Evolutionary conservation across 2,888 invertebrate species (phyloP), one percentile per base, ranked within the genome.

Genomic region (Parochlus steinenii): DNA sequence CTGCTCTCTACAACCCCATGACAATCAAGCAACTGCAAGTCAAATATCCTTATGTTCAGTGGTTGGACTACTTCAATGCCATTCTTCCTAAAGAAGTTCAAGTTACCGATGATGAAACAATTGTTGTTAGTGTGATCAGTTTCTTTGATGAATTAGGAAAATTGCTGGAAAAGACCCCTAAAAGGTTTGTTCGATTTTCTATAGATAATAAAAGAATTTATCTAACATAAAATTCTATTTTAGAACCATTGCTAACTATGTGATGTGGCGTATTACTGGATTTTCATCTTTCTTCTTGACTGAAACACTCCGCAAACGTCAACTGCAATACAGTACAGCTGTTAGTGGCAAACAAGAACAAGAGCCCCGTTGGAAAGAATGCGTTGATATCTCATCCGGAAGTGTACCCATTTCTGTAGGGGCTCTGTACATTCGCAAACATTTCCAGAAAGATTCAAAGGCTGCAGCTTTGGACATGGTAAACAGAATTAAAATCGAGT

Each of bases 291-390:
- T 77, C 3, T 90, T 85, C 54, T 61, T 92, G 41, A 78, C 74
- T 1, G 83, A 87, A 33, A 69, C 69, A 37, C 65, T 85, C 39
- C 68, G 87, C 4, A 73, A 77, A 34, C 64, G 85, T 1, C 85
- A 87, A 51, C 61, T 87, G 33, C 69, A 75, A 23, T 90, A 83
- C 56, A 75, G 77, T 34, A 80, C 83, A 1, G 75, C 75, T 0
- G 63, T 89, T 6, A 79, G 79, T 5, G 89, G 89, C 2, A 75
- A 77, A 53, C 81, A 82, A 0, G 85, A 85, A 52, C 64, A 82
- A 37, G 83, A 85, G 53, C 74, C 86, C 27, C 67, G 89, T 11
- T 90, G 90, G 90, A 87, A 87, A 62, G 86, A 89, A 53, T 90
- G 89, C 52, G 74, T 82, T 15, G 82, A 82, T 44, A 74, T 79